Percentiles rank a stretch among this genome's conserved stretches.
phyloP scores from a whole-genome alignment of 2,113 vertebrate genomes.

The Gnathonemus longibarbis region DNA sequence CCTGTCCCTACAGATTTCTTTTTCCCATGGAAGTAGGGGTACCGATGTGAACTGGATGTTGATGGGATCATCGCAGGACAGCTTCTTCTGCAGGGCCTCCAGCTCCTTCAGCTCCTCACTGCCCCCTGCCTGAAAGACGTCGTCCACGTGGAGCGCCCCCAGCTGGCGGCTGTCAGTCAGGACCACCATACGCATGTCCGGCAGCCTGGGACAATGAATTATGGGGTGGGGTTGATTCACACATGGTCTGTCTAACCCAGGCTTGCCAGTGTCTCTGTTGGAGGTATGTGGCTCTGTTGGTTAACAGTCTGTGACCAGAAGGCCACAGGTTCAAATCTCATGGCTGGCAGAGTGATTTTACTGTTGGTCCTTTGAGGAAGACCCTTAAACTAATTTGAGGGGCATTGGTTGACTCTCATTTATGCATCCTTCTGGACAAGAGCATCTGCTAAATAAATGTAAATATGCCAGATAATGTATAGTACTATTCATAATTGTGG shows the following conservation, averaged over 20 bases:
- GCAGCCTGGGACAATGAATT: conserved; percentile 60
- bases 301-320: too few relatives aligned
- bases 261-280: background rate
- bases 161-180: conserved; percentile 65
- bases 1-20: background rate
- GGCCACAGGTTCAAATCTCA: too few relatives aligned
- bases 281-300: too few relatives aligned
- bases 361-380: too few relatives aligned
- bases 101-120: conserved; percentile 59
- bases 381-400: too few relatives aligned
- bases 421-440: too few relatives aligned
- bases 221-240: background rate
- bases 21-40: conserved; percentile 10
- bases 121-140: conserved; percentile 72
- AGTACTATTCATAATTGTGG: too few relatives aligned
- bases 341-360: too few relatives aligned
- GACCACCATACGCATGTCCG: conserved; percentile 74
- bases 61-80: conserved; percentile 75
- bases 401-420: too few relatives aligned
- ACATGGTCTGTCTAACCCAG: background rate
- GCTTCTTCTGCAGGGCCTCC: conserved; percentile 58
- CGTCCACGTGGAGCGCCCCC: conserved; percentile 69
- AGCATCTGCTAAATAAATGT: conserved; percentile 59
- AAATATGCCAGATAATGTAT: conserved; percentile 61
- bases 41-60: conserved; percentile 96